phyloP scores from a whole-genome alignment of 2,888 invertebrate genomes.

The Caprella mutica region DNA sequence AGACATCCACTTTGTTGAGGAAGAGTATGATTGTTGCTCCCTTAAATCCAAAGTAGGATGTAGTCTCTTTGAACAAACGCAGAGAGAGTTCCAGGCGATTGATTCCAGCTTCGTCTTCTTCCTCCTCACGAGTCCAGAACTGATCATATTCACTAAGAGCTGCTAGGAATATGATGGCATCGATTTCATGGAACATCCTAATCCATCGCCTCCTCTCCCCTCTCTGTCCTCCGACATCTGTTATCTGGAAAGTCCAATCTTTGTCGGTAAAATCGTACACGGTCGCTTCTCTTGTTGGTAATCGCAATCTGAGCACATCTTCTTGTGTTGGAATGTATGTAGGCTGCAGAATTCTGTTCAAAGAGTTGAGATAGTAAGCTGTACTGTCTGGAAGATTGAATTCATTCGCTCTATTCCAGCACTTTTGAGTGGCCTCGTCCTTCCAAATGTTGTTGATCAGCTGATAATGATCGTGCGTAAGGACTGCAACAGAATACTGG shows the following conservation, averaged over 20 bases:
- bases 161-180: conserved; percentile 32
- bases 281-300: conserved; percentile 28
- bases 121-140: conserved; percentile 29
- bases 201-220: conserved; percentile 32
- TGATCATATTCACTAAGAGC: conserved; percentile 33
- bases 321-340: conserved; percentile 31
- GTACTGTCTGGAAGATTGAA: conserved; percentile 33
- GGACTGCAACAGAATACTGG: conserved; percentile 11
- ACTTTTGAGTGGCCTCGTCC: conserved; percentile 28
- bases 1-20: conserved; percentile 29
- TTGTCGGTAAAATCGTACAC: conserved; percentile 29
- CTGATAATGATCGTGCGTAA: conserved; percentile 27
- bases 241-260: conserved; percentile 32
- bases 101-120: conserved; percentile 32
- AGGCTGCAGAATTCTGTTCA: conserved; percentile 20
- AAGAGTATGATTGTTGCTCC: conserved; percentile 28
- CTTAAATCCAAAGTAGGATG: conserved; percentile 23
- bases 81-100: conserved; percentile 29
- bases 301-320: conserved; percentile 28
- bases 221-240: conserved; percentile 33
- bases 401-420: conserved; percentile 31
- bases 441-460: conserved; percentile 27
- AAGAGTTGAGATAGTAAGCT: conserved; percentile 25
- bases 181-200: conserved; percentile 27
- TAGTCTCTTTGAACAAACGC: conserved; percentile 26